Evolutionary conservation across 2,797 vertebrate species (phyloP).

Genomic region (Bothrops alternatus): DNA sequence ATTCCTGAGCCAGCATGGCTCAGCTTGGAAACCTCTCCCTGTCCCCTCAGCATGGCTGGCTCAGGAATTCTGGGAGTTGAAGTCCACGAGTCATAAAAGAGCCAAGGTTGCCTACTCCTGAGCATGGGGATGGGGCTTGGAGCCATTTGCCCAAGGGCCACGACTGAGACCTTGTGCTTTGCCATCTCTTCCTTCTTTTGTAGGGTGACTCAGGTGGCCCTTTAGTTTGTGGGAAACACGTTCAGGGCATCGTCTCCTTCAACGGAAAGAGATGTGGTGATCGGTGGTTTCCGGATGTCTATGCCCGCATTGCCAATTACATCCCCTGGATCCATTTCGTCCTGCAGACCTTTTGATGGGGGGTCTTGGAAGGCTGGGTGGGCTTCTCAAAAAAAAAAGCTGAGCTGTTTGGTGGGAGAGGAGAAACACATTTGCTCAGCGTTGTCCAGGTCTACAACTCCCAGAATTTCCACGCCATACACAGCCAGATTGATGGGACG

Average conservation of each 20-base stretch:
- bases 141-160: background rate
- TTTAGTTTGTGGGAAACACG: background rate
- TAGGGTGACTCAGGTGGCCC: constrained; percentile 24
- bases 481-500: background rate
- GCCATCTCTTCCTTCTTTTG: background rate
- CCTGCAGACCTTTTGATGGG: background rate
- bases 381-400: background rate
- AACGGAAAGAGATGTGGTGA: background rate
- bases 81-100: too few relatives aligned
- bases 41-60: too few relatives aligned
- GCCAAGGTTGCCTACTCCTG: too few relatives aligned
- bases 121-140: background rate
- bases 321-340: background rate
- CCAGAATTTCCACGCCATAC: background rate
- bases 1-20: too few relatives aligned
- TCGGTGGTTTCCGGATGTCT: background rate
- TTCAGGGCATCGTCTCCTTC: constrained; percentile 18
- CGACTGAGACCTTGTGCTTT: background rate
- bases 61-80: too few relatives aligned
- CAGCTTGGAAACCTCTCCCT: too few relatives aligned
- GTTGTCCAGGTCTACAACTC: background rate
- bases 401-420: background rate
- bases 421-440: background rate
- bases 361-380: background rate
- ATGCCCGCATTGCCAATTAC: constrained; percentile 8